Evolutionary conservation across 2,113 vertebrate genomes (phyloP).

Genomic region (Dasyornis broadbenti): DNA sequence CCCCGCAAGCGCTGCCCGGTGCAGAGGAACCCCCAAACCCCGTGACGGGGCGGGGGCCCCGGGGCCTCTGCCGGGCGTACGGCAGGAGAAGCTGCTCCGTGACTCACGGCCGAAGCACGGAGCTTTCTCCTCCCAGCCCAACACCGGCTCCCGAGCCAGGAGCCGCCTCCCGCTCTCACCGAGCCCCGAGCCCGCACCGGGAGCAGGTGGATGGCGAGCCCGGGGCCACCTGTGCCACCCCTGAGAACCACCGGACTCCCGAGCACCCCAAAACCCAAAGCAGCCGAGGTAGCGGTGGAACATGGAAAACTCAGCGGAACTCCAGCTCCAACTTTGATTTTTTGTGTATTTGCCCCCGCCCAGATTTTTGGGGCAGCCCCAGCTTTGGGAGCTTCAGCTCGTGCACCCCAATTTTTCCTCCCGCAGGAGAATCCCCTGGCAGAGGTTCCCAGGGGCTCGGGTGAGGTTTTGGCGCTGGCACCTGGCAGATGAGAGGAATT

Average conservation of each 20-base stretch:
- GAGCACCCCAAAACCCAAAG: neutral
- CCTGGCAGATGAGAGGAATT: neutral
- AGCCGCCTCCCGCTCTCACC: neutral
- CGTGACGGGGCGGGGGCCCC: neutral
- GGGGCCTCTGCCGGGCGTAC: neutral
- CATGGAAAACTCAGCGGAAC: neutral
- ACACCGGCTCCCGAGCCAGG: neutral
- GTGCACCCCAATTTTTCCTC: neutral
- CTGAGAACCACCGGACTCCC: rapidly evolving
- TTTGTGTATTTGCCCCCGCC: neutral
- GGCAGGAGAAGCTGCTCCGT: neutral
- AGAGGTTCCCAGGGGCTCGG: rapidly evolving
- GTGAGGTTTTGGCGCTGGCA: neutral
- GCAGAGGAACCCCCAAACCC: neutral
- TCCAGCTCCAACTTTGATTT: neutral
- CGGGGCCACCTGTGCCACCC: neutral
- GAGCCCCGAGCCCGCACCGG: neutral
- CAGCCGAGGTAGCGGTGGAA: neutral
- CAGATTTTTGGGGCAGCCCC: neutral
- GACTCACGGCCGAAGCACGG: neutral
- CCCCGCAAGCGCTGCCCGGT: neutral
- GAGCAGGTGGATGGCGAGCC: neutral
- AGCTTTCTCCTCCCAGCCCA: neutral
- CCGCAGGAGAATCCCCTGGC: neutral
- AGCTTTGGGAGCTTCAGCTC: neutral